Conservation (phyloP, 2,888 invertebrate genomes). For the Eupsilia transversa region DNA sequence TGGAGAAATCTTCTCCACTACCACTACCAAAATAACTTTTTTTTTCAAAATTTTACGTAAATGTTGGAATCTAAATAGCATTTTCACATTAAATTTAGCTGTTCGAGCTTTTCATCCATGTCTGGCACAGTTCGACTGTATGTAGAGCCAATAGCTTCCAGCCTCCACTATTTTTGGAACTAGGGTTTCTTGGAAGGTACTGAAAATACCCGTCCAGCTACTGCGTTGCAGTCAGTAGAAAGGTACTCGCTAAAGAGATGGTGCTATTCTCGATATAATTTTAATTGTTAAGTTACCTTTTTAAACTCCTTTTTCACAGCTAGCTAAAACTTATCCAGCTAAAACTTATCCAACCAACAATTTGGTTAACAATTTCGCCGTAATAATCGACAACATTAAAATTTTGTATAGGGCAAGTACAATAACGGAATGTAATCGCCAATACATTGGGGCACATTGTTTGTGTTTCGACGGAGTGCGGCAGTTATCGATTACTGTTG, state of each 20-base stretch:
- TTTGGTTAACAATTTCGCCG: background rate
- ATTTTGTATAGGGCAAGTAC: constrained; percentile 26
- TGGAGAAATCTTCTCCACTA: background rate
- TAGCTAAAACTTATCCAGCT: background rate
- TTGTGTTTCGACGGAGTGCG: constrained; percentile 56
- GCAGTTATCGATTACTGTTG: constrained; percentile 75
- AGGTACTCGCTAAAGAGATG: background rate
- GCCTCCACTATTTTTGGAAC: constrained; percentile 6
- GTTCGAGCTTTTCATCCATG: background rate
- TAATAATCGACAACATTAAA: constrained; percentile 8
- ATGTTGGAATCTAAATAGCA: background rate
- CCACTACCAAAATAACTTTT: background rate
- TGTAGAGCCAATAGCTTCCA: background rate
- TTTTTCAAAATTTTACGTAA: background rate
- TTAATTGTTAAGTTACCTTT: background rate
- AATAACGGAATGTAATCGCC: constrained; percentile 53
- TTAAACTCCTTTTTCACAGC: background rate
- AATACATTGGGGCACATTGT: constrained; percentile 55
- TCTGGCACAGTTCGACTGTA: background rate
- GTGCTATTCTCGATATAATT: background rate
- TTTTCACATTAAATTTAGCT: background rate
- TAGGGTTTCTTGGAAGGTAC: background rate
- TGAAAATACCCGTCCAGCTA: constrained; percentile 5
- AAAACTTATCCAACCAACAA: background rate
- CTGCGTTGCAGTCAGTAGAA: background rate